Base-by-base conservation (phyloP, 2,888 invertebrate species). In the Sthenelais limicola region DNA sequence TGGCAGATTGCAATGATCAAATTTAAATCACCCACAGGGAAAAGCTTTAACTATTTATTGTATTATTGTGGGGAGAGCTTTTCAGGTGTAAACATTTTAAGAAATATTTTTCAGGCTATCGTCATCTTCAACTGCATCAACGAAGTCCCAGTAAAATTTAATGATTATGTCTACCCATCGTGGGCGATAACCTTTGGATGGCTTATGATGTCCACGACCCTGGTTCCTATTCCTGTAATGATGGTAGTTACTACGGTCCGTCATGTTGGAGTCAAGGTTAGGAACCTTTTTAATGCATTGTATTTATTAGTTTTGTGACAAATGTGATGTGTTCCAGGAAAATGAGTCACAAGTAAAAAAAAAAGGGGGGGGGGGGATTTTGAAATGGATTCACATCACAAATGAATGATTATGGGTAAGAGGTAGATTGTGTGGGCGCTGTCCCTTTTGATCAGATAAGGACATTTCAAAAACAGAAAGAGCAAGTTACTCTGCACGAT, bases 161-260 rank as follows among this genome's bases (percentile, higher is more conserved):
- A 69, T 35, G 69, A 51, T 18, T 69, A 69, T 28, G 18, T 3
- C 3, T 69, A 69, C 48, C 69, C 69, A 9, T 32, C n/a, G 21
- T 69, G 69, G 69, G 69, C 69, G 2, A 21, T 28, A 21, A 49
- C 54, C 12, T 54, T 69, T n/a, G 69, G 69, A 18, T 69, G 69
- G 69, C 33, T 69, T 18, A 51, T 69, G 69, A 49, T 38, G 35
- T 24, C 48, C 7, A 24, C 69, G 24, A n/a, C 69, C 24, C 26
- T 69, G 3, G 30, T 69, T 2, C 38, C 21, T 4, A 52, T 69
- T 24, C 69, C 69, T 28, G 35, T 69, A 32, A 28, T 52, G 21
- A 49, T 49, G 49, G 33, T 33, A n/a, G 35, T 30, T 2, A 54
- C 69, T 24, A 30, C 32, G 1, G 21, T 54, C n/a, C 30, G 35